These are phyloP conservation scores for Synergus umbraculus DNA, from an alignment of 2,888 invertebrate genomes.

Conservation along the genomic window DNA sequence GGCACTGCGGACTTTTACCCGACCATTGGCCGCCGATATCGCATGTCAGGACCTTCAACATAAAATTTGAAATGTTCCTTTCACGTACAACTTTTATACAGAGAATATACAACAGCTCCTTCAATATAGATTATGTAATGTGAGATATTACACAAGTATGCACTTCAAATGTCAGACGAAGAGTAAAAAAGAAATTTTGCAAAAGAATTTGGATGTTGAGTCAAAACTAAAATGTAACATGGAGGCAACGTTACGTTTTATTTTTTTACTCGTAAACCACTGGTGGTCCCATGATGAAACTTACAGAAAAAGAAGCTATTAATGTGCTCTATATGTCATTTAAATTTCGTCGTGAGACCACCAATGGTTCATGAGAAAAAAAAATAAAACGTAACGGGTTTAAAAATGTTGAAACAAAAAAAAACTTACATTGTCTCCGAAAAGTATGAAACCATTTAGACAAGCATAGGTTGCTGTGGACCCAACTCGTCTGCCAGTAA, in stretches of 20 bases:
- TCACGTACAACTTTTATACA: slow-evolving; percentile 43
- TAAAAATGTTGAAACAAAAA: neutral
- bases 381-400: no score
- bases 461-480: slow-evolving; percentile 90
- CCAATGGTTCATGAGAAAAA: no score
- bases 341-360: no score
- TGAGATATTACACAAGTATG: neutral
- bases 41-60: slow-evolving; percentile 85
- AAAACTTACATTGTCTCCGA: slow-evolving; percentile 87
- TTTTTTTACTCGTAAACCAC: no score
- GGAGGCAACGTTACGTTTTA: no score
- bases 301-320: no score
- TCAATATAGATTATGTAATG: slow-evolving; percentile 10
- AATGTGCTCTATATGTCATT: no score
- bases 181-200: no score
- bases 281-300: no score
- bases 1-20: slow-evolving; percentile 87
- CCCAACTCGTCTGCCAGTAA: slow-evolving; percentile 87
- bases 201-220: neutral
- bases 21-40: slow-evolving; percentile 93
- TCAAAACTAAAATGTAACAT: neutral
- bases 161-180: neutral
- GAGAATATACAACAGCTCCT: slow-evolving; percentile 3
- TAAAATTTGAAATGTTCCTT: slow-evolving; percentile 49
- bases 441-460: slow-evolving; percentile 89